Base-by-base conservation (phyloP, 2,888 invertebrate genomes). In the Caenorhabditis sp. region DNA sequence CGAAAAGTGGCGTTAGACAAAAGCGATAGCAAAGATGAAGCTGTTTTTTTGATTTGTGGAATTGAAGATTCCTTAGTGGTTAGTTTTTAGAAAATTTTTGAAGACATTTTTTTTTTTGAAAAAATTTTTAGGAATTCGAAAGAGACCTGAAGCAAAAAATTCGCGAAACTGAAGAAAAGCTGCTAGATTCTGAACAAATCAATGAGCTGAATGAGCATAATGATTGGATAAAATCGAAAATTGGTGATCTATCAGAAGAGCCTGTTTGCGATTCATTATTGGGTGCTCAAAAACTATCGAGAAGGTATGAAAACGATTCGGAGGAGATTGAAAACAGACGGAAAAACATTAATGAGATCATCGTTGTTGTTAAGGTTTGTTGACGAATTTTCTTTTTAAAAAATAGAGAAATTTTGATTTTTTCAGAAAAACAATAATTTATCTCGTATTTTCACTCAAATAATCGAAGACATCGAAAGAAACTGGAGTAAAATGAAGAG, bases 311-410 rank as follows among this genome's bases (percentile, higher is more conserved):
- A 19, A 69, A 69, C 24, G 69, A 69, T 54, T 62, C 62, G 14
- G 69, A 69, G 49, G 69, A 69, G 31, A 69, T 69, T n/a, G 69
- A 65, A 24, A 64, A 57, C 21, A 64, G 69, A 49, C 50, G 69
- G 19, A 65, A 58, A 23, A 51, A 54, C 12, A 65, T 69, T n/a
- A 69, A 61, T 21, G 69, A 69, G 27, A 37, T 55, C 50, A 50
- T 65, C 10, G 31, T 24, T 0, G 37, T 31, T 36, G 57, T 58
- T 23, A 51, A 51, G 21, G 51, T 51, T n/a, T n/a, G 31, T 6
- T 6, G 31, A 31, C 4, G 21, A 19, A 21, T 8, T 21, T 51
- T 21, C 6, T 2, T 23, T 21, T 51, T n/a, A 5, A 14, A 4
- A 5, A 19, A 51, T 51, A 21, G 19, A 36, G 27, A 58, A 19